These are phyloP conservation scores for Parauchenoglanis punctatus DNA, from an alignment of 2,797 vertebrate species.

Conservation along the genomic window DNA sequence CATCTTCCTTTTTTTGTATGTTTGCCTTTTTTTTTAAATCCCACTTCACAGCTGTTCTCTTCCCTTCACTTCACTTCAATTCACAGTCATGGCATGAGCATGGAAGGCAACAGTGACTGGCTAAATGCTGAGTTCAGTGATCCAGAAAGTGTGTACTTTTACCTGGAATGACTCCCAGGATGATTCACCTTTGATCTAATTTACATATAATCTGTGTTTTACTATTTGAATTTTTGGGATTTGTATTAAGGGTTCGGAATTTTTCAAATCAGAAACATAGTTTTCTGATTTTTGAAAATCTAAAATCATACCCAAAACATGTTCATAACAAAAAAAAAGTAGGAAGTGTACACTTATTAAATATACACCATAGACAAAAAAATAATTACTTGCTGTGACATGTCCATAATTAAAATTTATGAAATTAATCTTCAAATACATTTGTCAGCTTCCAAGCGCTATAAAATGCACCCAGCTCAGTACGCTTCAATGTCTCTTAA, in stretches of 20 bases:
- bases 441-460: background rate
- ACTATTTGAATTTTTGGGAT: background rate
- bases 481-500: background rate
- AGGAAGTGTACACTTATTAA: background rate
- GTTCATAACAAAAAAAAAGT: background rate
- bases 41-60: background rate
- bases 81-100: background rate
- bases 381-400: background rate
- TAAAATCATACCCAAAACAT: background rate
- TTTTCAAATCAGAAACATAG: background rate
- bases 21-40: background rate
- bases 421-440: background rate
- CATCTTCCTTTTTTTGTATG: background rate
- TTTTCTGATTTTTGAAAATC: background rate
- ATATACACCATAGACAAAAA: background rate
- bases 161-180: background rate
- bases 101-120: background rate
- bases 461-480: background rate
- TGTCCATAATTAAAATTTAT: background rate
- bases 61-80: background rate
- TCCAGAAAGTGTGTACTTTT: background rate
- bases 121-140: background rate
- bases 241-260: background rate
- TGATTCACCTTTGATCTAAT: background rate
- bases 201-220: background rate